Evolutionary conservation across 2,888 invertebrate genomes (phyloP), one percentile per base, ranked within the genome.

Genomic region (Phragmatobia fuliginosa): DNA sequence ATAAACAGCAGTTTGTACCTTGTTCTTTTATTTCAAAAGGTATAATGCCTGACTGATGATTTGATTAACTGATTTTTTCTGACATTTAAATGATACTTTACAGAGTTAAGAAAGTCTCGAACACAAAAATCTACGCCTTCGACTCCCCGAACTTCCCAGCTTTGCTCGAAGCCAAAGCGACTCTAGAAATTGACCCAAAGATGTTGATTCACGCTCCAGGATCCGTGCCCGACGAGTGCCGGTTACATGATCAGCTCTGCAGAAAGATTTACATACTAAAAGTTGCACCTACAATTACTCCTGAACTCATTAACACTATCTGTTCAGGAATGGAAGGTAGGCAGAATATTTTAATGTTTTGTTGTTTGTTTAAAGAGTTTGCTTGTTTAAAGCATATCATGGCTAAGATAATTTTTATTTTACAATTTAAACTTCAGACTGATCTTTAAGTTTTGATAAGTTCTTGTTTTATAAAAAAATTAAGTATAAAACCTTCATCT

Each of bases 281-380:
- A 38, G 96, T 99, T 66, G 99, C 98, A 84, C 99, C 99, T 0
- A 98, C 98, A 56, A 99, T 99, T 80, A 98, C 98, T 0, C 95
- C 96, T 14, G 97, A 97, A 76, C 96, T 98, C 62, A 96, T 98
- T 1, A 95, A 94, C 80, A 96, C 97, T 1, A 97, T 97, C 77
- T 90, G 97, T n/a, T 94, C 97, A 67, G 97, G 98, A 11, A 97
- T 97, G 86, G 95, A 95, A 81, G 96, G 95, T 95, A 64, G 6
- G 3, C n/a, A n/a, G 16, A 56, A 10, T 25, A 56, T 56, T 56
- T 25, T 28, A 28, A 28, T 28, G 11, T 56, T 56, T 25, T 14
- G 16, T 56, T 28, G 0, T 11, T 45, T 45, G 18, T 21, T 45
- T 45, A 8, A 21, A 1, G 38, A 16, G 6, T 18, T 41, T 1